Evolutionary conservation across 2,888 invertebrate species (phyloP), one percentile per base, ranked within the genome.

Genomic region (Melangyna quadrimaculata): DNA sequence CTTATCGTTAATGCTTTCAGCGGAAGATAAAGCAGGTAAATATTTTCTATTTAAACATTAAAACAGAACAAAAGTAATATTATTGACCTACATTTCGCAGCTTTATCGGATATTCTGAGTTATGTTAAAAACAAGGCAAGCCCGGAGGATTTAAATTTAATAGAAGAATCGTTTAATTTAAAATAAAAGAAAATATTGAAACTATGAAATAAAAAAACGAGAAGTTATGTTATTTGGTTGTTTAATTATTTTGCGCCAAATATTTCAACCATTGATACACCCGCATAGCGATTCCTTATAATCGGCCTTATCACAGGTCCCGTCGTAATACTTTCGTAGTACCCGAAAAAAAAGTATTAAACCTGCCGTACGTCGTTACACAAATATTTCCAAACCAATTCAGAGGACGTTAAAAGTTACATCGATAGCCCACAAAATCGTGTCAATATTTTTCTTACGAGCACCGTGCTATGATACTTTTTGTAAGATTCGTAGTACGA

Each of bases 1-100:
- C 71, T 82, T 92, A 40, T 89, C 90, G 12, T 86, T 92, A 87
- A 89, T 92, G 2, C 89, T 92, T 89, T 91, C 91, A 0, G 43
- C 82, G 3, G 88, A 90, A 1, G 92, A 92, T 70, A 89, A 89
- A 55, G 88, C 89, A 87, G 88, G 92, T 92, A 87, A 57, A 87
- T 12, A 19, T 22, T 22, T 71, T 65, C 24, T 22, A 19, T 17
- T 35, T 32, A 51, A 8, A 8, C 14, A 27, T 29, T 17, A 9
- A 35, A 17, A 59, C 10, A 7, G 1, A 22, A 1, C 17, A 6
- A 7, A n/a, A 17, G 12, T 32, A 35, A 59, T 59, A 32, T 12
- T 29, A 24, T 22, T 24, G 8, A 17, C 9, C 1, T 17, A 22
- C 9, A 40, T 88, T 88, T 7, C 17, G 5, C 78, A 91, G 91